Base-by-base conservation (phyloP, 1,140 invertebrate species). In the Zaprionus capensis region DNA sequence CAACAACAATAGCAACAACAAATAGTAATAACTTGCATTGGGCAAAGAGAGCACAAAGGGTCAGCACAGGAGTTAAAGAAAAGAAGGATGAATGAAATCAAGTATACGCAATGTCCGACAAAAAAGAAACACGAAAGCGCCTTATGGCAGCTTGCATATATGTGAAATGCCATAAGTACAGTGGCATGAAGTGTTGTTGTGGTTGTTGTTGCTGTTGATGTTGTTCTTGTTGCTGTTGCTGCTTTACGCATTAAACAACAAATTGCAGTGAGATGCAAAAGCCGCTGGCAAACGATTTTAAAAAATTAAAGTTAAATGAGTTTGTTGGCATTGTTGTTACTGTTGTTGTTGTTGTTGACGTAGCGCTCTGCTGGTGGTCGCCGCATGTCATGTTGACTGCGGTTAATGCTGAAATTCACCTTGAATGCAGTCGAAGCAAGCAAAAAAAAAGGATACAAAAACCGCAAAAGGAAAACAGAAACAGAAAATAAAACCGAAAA, bases 281-380 rank as follows among this genome's bases (percentile, higher is more conserved):
- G 79, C 77, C 62, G 77, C 69, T 86, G n/a, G 41, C 41, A 46
- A 46, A 46, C 41, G 81, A 72, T 78, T 88, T 75, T 83, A 67
- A 74, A 87, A 84, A 90, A 90, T 90, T 85, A 81, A 88, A 88
- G 71, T 84, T 78, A 87, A 87, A 87, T 87, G 71, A 74, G 68
- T 77, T 71, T 75, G 34, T 22, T 31, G 44, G 26, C 34, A 12
- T 51, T 58, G 59, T 53, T 53, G 57, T 49, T 51, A 34, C 4
- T 49, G 49, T 56, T 67, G 81, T 59, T 74, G 51, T 36, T 65
- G 55, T 44, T 65, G 62, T 49, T 55, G 28, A 20, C 55, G 66
- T 51, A 49, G 61, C 34, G 38, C 31, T 74, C 68, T 72, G 78
- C 71, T 46, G 84, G 84, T 87, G 84, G 85, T 87, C 82, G 80